Evolutionary conservation across 2,113 vertebrate genomes (phyloP), one percentile per base, ranked within the genome.

Genomic region (Helogale parvula): DNA sequence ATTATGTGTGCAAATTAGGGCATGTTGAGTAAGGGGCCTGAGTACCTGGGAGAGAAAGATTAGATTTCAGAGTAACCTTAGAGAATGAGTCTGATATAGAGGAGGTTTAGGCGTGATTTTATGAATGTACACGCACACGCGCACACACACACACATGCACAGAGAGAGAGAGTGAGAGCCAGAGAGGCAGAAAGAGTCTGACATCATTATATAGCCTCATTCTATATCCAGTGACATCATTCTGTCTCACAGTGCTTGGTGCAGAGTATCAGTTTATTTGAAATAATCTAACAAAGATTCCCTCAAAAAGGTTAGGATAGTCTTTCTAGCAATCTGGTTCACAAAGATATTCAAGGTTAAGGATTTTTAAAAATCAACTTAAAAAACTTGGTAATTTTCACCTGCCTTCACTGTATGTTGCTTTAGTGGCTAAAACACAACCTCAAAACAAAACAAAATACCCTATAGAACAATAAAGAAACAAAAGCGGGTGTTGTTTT

Each of bases 401-500:
- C 25, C n/a, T 94, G 7, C 91, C 21, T 60, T 93, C 33, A 77
- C n/a, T 33, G 41, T 15, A 80, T 35, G 50, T 31, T 54, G 33
- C 5, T 69, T 7, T n/a, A 33, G 63, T 81, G 88, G 23, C 23
- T 84, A 80, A 72, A 89, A 96, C 12, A 35, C 83, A 72, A 41
- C 29, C 6, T 38, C 57, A 60, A 60, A 23, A 57, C 5, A 57
- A 57, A 57, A 57, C 8, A 50, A 76, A 38, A 57, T 1, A 21
- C 14, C 3, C 45, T 35, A 29, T 74, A 85, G 88, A 52, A 47
- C 52, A 52, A 54, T 45, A 45, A 8, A 5, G 90, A 97, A 12
- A 0, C 74, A 93, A 96, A 98, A 41, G 3, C 60, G 76, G 54
- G 23, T 86, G 1, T 97, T 97, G 93, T 79, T 94, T 97, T 96